A percentile compares a stretch with the other conserved stretches of the same genome.
These are phyloP conservation scores for Augochlora pura DNA, from an alignment of 1,140 invertebrate species.

Conservation along the genomic window DNA sequence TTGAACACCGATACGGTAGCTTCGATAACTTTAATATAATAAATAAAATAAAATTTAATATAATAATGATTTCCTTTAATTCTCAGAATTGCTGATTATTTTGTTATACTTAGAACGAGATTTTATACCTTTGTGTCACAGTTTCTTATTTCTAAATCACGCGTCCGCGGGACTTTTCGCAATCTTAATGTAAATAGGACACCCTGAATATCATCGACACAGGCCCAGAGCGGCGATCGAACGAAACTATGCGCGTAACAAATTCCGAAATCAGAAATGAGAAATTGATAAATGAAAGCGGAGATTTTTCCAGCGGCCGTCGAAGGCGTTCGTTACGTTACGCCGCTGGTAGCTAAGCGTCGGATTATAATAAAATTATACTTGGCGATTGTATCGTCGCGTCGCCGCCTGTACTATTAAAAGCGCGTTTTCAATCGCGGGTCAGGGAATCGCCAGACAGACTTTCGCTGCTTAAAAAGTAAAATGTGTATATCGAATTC, in stretches of 20 bases:
- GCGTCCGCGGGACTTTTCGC: too few species aligned
- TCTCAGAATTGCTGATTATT: too few species aligned
- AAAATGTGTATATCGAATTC: slow-evolving; percentile 60
- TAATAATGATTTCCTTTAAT: too few species aligned
- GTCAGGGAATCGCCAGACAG: slow-evolving; percentile 35
- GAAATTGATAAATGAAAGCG: not conserved
- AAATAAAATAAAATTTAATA: too few species aligned
- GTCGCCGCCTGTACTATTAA: not conserved
- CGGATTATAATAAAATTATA: slow-evolving; percentile 42
- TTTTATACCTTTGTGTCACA: too few species aligned
- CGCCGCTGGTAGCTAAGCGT: slow-evolving; percentile 6
- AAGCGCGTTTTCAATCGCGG: slow-evolving; percentile 15
- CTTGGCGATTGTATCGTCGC: slow-evolving; percentile 22
- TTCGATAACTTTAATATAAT: too few species aligned
- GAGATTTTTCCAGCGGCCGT: not conserved
- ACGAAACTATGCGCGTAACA: not conserved
- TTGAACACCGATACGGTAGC: too few species aligned
- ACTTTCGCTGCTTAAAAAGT: slow-evolving; percentile 68
- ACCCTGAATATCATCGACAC: too few species aligned
- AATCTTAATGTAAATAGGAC: too few species aligned
- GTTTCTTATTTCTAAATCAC: too few species aligned
- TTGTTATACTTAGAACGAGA: too few species aligned
- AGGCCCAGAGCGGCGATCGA: not conserved
- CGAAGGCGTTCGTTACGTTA: not conserved
- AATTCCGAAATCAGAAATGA: not conserved